These are phyloP conservation scores for Brachyistius frenatus DNA, from an alignment of 2,113 vertebrate genomes.

Conservation along the genomic window DNA sequence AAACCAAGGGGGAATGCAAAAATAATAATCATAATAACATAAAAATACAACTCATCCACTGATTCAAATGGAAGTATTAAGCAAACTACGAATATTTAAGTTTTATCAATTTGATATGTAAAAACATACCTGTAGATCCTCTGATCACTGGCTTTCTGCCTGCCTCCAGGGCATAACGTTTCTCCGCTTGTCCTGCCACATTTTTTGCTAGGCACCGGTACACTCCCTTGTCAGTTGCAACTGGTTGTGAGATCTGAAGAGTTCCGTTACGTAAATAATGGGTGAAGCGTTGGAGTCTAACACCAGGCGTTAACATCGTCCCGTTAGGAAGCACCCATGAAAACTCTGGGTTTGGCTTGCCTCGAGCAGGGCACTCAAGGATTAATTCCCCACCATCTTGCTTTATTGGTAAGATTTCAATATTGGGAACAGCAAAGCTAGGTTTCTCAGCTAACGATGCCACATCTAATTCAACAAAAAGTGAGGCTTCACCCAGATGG, in stretches of 20 bases:
- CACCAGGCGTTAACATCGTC: conserved; percentile 77
- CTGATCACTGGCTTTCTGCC: conserved; percentile 83
- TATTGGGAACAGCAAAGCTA: conserved; percentile 83
- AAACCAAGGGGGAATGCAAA: too few relatives aligned
- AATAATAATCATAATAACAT: too few relatives aligned
- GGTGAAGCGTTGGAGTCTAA: conserved; percentile 77
- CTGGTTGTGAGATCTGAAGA: conserved; percentile 74
- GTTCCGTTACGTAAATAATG: conserved; percentile 81
- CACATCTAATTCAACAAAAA: conserved; percentile 81
- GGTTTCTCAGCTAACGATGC: conserved; percentile 85
- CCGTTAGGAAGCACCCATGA: conserved; percentile 85
- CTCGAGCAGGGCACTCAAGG: conserved; percentile 81
- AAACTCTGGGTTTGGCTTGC: conserved; percentile 83
- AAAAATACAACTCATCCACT: not conserved
- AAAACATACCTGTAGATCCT: conserved; percentile 71
- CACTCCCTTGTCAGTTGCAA: conserved; percentile 81
- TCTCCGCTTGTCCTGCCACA: conserved; percentile 86
- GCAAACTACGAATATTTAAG: not conserved
- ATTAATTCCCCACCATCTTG: conserved; percentile 66
- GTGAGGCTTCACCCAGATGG: conserved; percentile 79
- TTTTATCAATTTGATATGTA: not conserved
- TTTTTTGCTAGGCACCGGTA: conserved; percentile 86
- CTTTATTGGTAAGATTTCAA: conserved; percentile 83
- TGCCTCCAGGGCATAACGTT: conserved; percentile 81
- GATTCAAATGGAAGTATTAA: not conserved